Conservation (phyloP, 2,888 invertebrate genomes). For the Euspilapteryx auroguttella region DNA sequence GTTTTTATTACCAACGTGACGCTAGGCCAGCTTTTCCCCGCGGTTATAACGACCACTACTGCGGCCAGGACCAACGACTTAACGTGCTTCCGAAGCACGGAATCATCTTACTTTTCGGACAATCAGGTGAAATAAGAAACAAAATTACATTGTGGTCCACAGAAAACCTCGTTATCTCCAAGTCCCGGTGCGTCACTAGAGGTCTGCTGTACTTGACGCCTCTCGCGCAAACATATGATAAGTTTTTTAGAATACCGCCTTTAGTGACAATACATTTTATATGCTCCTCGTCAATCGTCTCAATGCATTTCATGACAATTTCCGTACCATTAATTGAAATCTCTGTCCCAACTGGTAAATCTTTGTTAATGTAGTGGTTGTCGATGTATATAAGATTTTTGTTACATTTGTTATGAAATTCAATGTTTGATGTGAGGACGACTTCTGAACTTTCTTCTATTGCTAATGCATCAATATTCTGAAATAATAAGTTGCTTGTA, state of each 20-base stretch:
- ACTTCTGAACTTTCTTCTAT: no score
- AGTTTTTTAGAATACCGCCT: conserved; percentile 14
- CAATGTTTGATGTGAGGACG: conserved; percentile 13
- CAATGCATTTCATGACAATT: conserved; percentile 14
- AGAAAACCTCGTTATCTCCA: conserved; percentile 16
- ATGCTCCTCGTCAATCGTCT: conserved; percentile 10
- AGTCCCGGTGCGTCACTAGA: conserved; percentile 15
- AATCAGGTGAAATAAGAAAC: no score
- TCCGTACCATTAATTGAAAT: conserved; percentile 16
- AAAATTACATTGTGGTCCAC: conserved; percentile 22
- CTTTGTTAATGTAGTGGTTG: conserved; percentile 13
- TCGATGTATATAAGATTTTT: conserved; percentile 17
- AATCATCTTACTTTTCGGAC: no score
- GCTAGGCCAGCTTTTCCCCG: no score
- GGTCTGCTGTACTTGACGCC: conserved; percentile 13
- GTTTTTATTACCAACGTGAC: no score
- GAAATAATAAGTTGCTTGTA: no score
- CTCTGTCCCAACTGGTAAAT: conserved; percentile 15
- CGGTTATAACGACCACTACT: no score
- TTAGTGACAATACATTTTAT: conserved; percentile 16
- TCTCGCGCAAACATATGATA: conserved; percentile 14
- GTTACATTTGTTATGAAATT: conserved; percentile 17
- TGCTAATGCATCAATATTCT: no score
- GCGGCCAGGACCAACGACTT: no score
- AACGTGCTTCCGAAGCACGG: no score